Evolutionary conservation across 2,113 vertebrate genomes (phyloP), one percentile per base, ranked within the genome.

Genomic region (Nothobranchius kuhntae): DNA sequence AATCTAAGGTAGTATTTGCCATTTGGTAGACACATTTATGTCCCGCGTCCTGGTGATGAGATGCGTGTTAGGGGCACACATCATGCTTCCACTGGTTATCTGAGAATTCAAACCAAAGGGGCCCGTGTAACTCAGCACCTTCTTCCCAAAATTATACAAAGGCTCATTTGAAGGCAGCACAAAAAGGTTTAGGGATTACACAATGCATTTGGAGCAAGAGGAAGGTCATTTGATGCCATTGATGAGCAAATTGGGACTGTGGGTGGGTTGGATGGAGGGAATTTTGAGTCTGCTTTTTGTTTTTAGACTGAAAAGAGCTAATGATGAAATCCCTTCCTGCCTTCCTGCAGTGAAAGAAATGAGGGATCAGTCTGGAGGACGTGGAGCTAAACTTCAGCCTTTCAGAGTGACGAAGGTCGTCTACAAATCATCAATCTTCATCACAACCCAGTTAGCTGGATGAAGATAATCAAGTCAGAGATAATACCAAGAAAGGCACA

Each of bases 131-230:
- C 77, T 47, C 26, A 65, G 82, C 62, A 59, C 68, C 36, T 50
- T 69, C 17, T 52, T 54, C 65, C 53, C 26, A 55, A 55, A 47
- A 65, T 6, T 0, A 13, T 9, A 71, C 78, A 82, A 86, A 65
- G 81, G 73, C 65, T 82, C 78, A 11, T 80, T 73, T 68, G 76
- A 80, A 45, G 30, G 75, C 56, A 14, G 69, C 58, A 6, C 58
- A 68, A 61, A 76, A n/a, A 69, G 79, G 74, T 72, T 57, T n/a
- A 55, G 61, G 38, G 65, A 68, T 78, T 70, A 51, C 68, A 68
- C 79, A 84, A 78, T 38, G 50, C 47, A 2, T 9, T 10, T 66
- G 11, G 61, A 66, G 51, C 6, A 52, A 60, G 54, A 35, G 70
- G 72, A 65, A 40, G 52, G 68, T 36, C 57, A 53, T 65, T 59